A percentile compares a stretch with the other conserved stretches of the same genome.
Evolutionary conservation across 2,797 vertebrate species (phyloP).

Genomic region (Sebastes matsubarae): DNA sequence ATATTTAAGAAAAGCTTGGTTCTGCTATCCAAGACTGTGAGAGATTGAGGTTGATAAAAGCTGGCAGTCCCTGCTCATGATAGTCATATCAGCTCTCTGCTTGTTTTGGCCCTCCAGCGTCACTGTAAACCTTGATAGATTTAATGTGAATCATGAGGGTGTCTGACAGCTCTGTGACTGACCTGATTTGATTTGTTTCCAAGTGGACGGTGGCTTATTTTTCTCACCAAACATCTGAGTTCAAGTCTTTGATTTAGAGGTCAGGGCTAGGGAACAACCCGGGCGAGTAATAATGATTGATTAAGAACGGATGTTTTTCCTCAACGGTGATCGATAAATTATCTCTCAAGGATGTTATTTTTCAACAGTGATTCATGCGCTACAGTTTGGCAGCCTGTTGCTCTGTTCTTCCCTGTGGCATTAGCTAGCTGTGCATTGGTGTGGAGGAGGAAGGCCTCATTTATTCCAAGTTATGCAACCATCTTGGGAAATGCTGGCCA

Average conservation of each 20-base stretch:
- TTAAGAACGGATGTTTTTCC: constrained; percentile 28
- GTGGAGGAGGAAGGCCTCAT: constrained; percentile 81
- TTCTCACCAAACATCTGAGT: not conserved
- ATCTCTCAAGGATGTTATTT: constrained; percentile 28
- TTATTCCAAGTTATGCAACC: constrained; percentile 82
- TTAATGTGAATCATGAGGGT: constrained; percentile 1
- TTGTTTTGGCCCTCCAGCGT: not conserved
- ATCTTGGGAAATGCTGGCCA: constrained; percentile 76
- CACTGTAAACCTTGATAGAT: constrained; percentile 1
- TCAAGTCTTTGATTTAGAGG: not conserved
- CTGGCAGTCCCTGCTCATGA: not conserved
- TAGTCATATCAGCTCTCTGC: not conserved
- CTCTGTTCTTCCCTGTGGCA: constrained; percentile 58
- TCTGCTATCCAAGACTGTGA: not conserved
- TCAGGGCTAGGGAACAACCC: constrained; percentile 1
- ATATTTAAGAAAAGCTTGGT: not conserved
- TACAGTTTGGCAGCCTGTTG: constrained; percentile 74
- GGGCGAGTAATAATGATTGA: not conserved
- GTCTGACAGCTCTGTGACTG: not conserved
- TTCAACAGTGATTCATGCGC: constrained; percentile 44
- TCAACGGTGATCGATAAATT: constrained; percentile 17
- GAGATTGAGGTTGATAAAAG: not conserved
- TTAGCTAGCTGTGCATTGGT: constrained; percentile 58
- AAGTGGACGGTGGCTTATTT: not conserved
- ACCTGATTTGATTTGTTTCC: not conserved